Evolutionary conservation across 2,888 invertebrate genomes (phyloP), one percentile per base, ranked within the genome.

Genomic region (Pherbina coryleti): DNA sequence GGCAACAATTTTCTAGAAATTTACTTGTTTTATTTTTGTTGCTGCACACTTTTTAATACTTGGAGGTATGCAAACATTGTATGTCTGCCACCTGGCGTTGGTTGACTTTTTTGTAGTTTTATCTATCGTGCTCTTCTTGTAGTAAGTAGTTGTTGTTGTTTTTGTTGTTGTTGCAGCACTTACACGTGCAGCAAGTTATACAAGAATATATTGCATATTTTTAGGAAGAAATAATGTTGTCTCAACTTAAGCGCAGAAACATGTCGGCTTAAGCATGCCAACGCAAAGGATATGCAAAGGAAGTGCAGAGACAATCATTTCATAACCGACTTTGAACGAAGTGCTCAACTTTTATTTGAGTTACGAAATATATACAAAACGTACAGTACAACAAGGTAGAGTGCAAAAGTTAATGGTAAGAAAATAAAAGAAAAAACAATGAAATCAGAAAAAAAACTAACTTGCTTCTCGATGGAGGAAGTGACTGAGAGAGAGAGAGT

Each of bases 181-280:
- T 64, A n/a, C 31, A 34, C 31, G 19, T 22, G 67, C 9, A 37
- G 44, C 37, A 67, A 60, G 49, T 49, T 49, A 51, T 69, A 69
- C 49, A 25, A 69, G 69, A 22, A 69, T 19, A 69, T 69, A 69
- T 51, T 51, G 69, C 69, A 69, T 69, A 69, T 51, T 69, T 69
- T 69, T 28, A 9, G 69, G 51, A 25, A 51, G 51, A 51, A 34
- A 69, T 69, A 69, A 69, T 69, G 69, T 51, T 69, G 22, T 69
- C 69, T 22, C 25, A 44, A 60, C 73, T 72, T 44, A 60, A 72
- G 37, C 37, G 72, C 11, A 60, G 60, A 72, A 72, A 60, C 60
- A 72, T 72, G 60, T 60, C 37, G 72, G 37, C 72, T 60, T 57
- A 57, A 60, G 72, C 60, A 37, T 60, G 25, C 60, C 60, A 5